Percentiles rank a stretch among this genome's conserved stretches.
phyloP scores from a whole-genome alignment of 2,888 invertebrate genomes.

The Sturmia bella region DNA sequence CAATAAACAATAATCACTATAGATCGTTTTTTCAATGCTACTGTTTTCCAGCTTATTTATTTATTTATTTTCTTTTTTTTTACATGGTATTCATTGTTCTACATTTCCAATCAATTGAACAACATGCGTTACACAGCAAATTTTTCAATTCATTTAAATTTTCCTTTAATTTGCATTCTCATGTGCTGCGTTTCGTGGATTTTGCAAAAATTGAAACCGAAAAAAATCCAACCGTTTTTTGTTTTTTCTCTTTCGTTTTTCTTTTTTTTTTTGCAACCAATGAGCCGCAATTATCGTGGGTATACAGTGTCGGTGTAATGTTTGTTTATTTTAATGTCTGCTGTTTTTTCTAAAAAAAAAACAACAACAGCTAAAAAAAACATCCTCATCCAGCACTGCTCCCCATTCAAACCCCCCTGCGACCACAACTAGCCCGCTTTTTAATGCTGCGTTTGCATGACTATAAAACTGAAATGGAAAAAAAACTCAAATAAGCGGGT shows the following conservation, averaged over 20 bases:
- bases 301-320: slow-evolving; percentile 63
- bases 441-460: slow-evolving; percentile 27
- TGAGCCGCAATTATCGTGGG: slow-evolving; percentile 66
- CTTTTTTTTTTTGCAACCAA: slow-evolving; percentile 19
- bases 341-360: slow-evolving; percentile 29
- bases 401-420: slow-evolving; percentile 3
- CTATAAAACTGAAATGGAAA: slow-evolving; percentile 21
- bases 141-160: slow-evolving; percentile 45
- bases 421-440: slow-evolving; percentile 8
- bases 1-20: not conserved
- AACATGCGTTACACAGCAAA: slow-evolving; percentile 72
- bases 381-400: slow-evolving; percentile 51
- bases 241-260: slow-evolving; percentile 4
- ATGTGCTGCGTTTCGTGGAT: slow-evolving; percentile 31
- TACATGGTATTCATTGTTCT: slow-evolving; percentile 52
- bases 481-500: slow-evolving; percentile 11
- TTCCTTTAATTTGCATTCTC: slow-evolving; percentile 25
- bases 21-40: slow-evolving; percentile 2
- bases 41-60: not conserved
- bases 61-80: slow-evolving; percentile 22
- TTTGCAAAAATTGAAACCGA: slow-evolving; percentile 26
- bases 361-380: not conserved
- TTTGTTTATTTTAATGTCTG: slow-evolving; percentile 67
- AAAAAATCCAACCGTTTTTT: not conserved
- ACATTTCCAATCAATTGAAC: slow-evolving; percentile 78